phyloP scores from a whole-genome alignment of 1,140 invertebrate genomes.

The Drosophila busckii region DNA sequence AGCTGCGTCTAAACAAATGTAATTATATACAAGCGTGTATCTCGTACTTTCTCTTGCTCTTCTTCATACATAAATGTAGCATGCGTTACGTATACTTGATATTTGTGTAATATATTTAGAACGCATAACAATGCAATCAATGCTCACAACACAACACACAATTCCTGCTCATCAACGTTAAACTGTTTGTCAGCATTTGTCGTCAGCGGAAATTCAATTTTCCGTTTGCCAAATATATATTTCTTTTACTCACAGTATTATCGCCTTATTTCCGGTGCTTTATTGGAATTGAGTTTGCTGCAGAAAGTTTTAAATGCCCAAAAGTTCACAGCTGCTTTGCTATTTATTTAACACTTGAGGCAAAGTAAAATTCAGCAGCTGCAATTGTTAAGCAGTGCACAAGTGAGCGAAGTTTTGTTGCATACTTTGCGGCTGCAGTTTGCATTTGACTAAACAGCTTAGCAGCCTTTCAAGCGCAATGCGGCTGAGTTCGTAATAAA shows the following conservation, averaged over 20 bases:
- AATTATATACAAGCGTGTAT: constrained; percentile 10
- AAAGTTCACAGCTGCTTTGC: constrained; percentile 16
- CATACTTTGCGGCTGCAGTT: constrained; percentile 10
- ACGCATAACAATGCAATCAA: constrained; percentile 21
- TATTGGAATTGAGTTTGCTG: constrained; percentile 25
- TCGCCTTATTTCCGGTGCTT: constrained; percentile 61
- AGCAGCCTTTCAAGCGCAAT: too few relatives aligned
- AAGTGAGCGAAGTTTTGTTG: background rate
- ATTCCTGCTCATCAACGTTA: constrained; percentile 16
- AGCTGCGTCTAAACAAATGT: constrained; percentile 11
- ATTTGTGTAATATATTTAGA: too few relatives aligned
- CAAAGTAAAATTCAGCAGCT: background rate
- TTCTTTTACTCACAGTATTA: constrained; percentile 24
- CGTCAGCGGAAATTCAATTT: constrained; percentile 60
- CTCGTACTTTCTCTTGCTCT: too few relatives aligned
- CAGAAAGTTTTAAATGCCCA: constrained; percentile 14
- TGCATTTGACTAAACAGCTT: too few relatives aligned
- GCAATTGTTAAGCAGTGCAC: constrained; percentile 14
- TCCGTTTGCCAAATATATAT: constrained; percentile 22
- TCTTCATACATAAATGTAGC: too few relatives aligned
- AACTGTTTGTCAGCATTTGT: constrained; percentile 7
- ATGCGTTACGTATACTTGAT: too few relatives aligned
- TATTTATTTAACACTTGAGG: constrained; percentile 4
- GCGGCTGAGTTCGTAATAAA: too few relatives aligned
- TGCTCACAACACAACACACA: constrained; percentile 25